phyloP scores from a whole-genome alignment of 1,140 invertebrate genomes.

The Drosophila subobscura region DNA sequence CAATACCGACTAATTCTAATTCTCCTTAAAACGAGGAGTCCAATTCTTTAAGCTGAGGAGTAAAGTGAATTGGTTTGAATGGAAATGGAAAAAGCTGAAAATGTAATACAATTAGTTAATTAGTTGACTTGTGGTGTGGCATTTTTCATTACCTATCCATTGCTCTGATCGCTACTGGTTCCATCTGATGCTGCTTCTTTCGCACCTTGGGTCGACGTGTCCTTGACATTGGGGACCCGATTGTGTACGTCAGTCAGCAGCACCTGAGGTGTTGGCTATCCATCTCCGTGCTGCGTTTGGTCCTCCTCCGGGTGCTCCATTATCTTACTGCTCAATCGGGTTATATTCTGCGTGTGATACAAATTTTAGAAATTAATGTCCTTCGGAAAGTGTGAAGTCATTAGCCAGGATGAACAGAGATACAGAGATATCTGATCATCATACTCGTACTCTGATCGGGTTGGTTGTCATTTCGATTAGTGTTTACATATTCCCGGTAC shows the following conservation, averaged over 20 bases:
- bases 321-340: conserved; percentile 38
- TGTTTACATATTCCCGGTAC: too few relatives aligned
- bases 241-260: conserved; percentile 40
- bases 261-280: conserved; percentile 39
- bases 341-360: conserved; percentile 21
- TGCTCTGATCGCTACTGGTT: conserved; percentile 7
- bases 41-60: too few relatives aligned
- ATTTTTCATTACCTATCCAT: not conserved
- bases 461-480: too few relatives aligned
- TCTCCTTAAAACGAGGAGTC: too few relatives aligned
- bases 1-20: too few relatives aligned
- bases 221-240: conserved; percentile 20
- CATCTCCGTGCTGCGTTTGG: conserved; percentile 73
- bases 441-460: too few relatives aligned
- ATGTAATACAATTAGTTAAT: too few relatives aligned
- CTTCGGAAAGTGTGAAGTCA: too few relatives aligned
- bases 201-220: conserved; percentile 21
- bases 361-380: not conserved
- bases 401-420: too few relatives aligned
- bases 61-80: not conserved
- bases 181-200: conserved; percentile 16
- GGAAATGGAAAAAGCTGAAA: not conserved
- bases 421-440: too few relatives aligned
- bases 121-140: too few relatives aligned
- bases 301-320: conserved; percentile 74